Percentiles rank a stretch among this genome's conserved stretches.
These are phyloP conservation scores for Pemphredon lugubris DNA, from an alignment of 2,888 invertebrate species.

Conservation along the genomic window DNA sequence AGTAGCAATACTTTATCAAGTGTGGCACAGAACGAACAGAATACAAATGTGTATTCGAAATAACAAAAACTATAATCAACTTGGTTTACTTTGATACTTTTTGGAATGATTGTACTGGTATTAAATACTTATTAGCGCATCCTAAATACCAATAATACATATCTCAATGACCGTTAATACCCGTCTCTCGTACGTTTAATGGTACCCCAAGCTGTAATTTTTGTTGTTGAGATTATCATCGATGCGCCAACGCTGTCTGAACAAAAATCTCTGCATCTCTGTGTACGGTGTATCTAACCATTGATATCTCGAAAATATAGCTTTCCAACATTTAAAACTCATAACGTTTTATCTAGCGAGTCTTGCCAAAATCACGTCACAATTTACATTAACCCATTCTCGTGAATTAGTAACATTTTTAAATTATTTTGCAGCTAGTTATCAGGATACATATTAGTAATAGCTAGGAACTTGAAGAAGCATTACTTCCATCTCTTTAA, in stretches of 20 bases:
- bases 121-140: conserved; percentile 24
- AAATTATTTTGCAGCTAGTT: conserved; percentile 62
- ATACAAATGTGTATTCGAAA: conserved; percentile 7
- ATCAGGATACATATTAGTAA: conserved; percentile 66
- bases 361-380: conserved; percentile 37
- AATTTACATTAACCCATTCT: conserved; percentile 55
- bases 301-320: conserved; percentile 39
- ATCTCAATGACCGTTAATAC: conserved; percentile 45
- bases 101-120: conserved; percentile 31
- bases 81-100: conserved; percentile 5
- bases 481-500: conserved; percentile 63
- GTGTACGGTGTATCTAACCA: conserved; percentile 51
- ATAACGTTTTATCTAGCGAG: conserved; percentile 36
- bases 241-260: conserved; percentile 36
- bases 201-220: conserved; percentile 49
- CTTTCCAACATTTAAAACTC: conserved; percentile 38
- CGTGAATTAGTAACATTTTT: conserved; percentile 52
- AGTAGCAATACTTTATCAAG: conserved; percentile 13
- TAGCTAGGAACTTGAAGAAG: conserved; percentile 77
- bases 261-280: conserved; percentile 44
- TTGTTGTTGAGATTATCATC: conserved; percentile 37
- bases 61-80: conserved; percentile 8
- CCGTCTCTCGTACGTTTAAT: conserved; percentile 19
- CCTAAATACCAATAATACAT: conserved; percentile 32
- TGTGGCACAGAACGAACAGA: conserved; percentile 4